Percentiles rank a stretch among this genome's conserved stretches.
These are phyloP conservation scores for Pandemis corylana DNA, from an alignment of 2,888 invertebrate species.

Conservation along the genomic window DNA sequence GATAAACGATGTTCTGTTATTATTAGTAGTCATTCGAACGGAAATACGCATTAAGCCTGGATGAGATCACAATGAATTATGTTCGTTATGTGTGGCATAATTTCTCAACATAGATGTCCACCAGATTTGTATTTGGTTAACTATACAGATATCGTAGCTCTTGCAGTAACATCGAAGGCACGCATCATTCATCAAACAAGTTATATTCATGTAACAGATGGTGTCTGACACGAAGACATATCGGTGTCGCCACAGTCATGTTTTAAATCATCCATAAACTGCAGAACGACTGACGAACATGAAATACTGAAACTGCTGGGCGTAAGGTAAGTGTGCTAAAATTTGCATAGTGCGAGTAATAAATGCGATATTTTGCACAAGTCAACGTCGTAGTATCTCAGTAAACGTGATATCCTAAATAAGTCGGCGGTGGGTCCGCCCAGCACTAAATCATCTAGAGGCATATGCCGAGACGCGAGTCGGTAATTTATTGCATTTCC, in stretches of 20 bases:
- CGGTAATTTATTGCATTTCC: conserved; percentile 69
- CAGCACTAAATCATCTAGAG: conserved; percentile 63
- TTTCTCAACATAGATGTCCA: conserved; percentile 22
- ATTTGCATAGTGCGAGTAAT: conserved; percentile 22
- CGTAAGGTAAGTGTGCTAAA: conserved; percentile 31
- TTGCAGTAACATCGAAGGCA: conserved; percentile 24
- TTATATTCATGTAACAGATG: conserved; percentile 35
- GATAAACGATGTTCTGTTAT: conserved; percentile 26
- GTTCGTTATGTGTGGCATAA: conserved; percentile 8
- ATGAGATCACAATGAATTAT: conserved; percentile 31
- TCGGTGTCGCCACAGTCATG: conserved; percentile 26
- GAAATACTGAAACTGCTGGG: conserved; percentile 37
- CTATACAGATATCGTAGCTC: conserved; percentile 9
- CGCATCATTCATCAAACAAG: conserved; percentile 25
- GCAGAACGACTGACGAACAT: conserved; percentile 30
- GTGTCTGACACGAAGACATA: conserved; percentile 34
- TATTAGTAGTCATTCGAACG: conserved; percentile 26
- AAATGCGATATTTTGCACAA: conserved; percentile 33
- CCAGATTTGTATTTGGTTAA: conserved; percentile 5
- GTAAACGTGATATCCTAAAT: conserved; percentile 43
- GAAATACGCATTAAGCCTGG: conserved; percentile 25
- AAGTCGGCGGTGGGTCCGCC: conserved; percentile 53
- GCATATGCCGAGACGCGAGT: conserved; percentile 55
- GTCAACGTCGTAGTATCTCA: conserved; percentile 31
- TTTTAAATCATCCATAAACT: conserved; percentile 34